Conservation (phyloP, 2,888 invertebrate genomes). For the Agrypnus murinus region DNA sequence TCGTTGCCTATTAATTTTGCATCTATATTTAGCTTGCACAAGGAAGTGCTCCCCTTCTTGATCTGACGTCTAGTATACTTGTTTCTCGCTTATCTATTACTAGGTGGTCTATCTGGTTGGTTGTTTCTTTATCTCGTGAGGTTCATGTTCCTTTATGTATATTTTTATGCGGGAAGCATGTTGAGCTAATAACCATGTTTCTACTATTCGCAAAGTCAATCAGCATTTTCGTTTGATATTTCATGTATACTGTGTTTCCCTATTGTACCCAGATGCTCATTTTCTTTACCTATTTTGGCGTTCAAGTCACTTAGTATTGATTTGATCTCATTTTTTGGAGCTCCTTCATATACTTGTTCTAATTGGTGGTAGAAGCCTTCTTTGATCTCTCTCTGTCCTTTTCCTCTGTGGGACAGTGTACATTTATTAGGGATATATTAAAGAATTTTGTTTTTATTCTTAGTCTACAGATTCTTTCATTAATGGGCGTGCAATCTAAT, state of each 20-base stretch:
- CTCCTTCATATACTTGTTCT: background rate
- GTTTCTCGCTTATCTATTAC: background rate
- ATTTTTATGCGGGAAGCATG: too few species aligned
- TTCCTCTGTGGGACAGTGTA: too few species aligned
- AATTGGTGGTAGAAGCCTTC: background rate
- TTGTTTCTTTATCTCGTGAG: background rate
- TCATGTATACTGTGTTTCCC: too few species aligned
- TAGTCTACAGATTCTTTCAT: background rate
- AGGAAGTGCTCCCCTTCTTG: background rate
- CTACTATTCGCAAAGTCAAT: too few species aligned
- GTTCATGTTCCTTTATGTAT: background rate
- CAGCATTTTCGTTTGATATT: too few species aligned
- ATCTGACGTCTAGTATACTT: background rate
- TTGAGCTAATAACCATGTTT: too few species aligned
- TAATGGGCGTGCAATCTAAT: background rate
- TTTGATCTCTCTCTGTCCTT: background rate
- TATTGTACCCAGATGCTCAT: too few species aligned
- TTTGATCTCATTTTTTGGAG: background rate
- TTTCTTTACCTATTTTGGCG: background rate
- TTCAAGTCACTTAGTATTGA: background rate
- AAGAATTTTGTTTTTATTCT: conserved; percentile 1
- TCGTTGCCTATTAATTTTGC: too few species aligned
- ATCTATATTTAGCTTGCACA: too few species aligned
- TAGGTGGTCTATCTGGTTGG: background rate
- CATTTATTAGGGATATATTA: background rate